A percentile compares a stretch with the other conserved stretches of the same genome.
Evolutionary conservation across 1,140 invertebrate species (phyloP).

Genomic region (Spodoptera frugiperda): DNA sequence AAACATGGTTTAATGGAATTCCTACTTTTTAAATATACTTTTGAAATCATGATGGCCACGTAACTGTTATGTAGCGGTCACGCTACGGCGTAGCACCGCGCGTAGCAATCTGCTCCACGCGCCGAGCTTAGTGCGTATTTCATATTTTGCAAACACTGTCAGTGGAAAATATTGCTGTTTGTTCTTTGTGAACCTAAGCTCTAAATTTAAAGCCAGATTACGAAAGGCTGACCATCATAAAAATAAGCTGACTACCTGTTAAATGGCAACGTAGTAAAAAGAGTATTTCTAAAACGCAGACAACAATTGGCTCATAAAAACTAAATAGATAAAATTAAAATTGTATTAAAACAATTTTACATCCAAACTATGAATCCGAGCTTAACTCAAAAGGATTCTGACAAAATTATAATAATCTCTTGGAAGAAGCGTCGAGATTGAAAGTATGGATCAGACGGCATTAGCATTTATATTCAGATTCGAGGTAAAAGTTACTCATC

Average conservation of each 20-base stretch:
- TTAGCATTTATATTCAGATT: conserved; percentile 82
- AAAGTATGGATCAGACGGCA: conserved; percentile 77
- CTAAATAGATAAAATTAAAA: conserved; percentile 55
- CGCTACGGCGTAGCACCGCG: background rate
- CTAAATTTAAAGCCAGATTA: no score
- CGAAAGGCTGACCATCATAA: no score
- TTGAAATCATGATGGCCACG: background rate
- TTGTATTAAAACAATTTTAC: conserved; percentile 75
- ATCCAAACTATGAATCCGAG: conserved; percentile 67
- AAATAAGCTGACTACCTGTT: background rate
- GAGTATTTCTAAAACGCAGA: no score
- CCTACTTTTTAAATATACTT: no score
- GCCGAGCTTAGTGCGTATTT: background rate
- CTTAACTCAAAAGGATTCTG: conserved; percentile 73
- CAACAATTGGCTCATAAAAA: conserved; percentile 16
- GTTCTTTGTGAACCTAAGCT: no score
- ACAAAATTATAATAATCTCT: conserved; percentile 80
- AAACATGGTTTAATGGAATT: background rate
- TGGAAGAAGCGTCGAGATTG: conserved; percentile 72
- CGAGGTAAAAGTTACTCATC: conserved; percentile 76
- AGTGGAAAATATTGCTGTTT: no score
- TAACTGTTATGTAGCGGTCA: background rate
- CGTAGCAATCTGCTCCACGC: background rate
- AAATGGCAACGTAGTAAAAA: background rate
- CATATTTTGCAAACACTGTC: no score